Percentiles rank a stretch among this genome's conserved stretches.
These are phyloP conservation scores for Laterallus jamaicensis DNA, from an alignment of 2,113 vertebrate genomes.

Conservation along the genomic window DNA sequence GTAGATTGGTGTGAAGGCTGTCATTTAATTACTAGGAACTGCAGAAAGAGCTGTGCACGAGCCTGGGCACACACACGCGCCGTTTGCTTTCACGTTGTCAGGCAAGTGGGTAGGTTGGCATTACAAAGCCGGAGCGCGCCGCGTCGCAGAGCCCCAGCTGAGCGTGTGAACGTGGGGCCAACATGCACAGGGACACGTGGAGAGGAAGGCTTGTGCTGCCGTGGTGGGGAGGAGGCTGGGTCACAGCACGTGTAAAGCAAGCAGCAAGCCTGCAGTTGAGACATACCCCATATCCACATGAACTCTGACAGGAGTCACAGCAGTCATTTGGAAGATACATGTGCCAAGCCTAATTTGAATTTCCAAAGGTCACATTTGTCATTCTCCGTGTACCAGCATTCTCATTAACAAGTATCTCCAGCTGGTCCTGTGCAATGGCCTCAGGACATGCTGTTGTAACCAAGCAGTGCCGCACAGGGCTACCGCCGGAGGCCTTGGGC, in stretches of 20 bases:
- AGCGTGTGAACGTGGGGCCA: background rate
- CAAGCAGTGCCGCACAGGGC: background rate
- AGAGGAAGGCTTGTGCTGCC: background rate
- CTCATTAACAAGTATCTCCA: constrained; percentile 44
- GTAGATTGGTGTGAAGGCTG: background rate
- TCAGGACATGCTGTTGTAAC: background rate
- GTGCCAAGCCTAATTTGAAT: constrained; percentile 39
- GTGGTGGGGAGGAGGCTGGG: background rate
- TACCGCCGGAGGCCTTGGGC: background rate
- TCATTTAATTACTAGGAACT: constrained; percentile 5
- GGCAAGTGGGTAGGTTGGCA: background rate
- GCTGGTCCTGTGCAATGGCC: background rate
- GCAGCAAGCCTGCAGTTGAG: background rate
- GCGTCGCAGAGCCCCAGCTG: background rate
- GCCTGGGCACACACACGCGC: background rate
- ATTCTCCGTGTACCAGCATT: background rate
- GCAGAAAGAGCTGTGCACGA: background rate
- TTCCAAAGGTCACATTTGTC: constrained; percentile 54
- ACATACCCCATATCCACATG: background rate
- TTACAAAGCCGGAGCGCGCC: accelerated
- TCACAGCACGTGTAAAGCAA: background rate
- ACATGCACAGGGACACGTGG: background rate
- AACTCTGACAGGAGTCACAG: background rate
- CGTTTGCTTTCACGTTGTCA: background rate
- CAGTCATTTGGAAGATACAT: constrained; percentile 1